These are phyloP conservation scores for Carassius carassius DNA, from an alignment of 2,113 vertebrate species.

Conservation along the genomic window DNA sequence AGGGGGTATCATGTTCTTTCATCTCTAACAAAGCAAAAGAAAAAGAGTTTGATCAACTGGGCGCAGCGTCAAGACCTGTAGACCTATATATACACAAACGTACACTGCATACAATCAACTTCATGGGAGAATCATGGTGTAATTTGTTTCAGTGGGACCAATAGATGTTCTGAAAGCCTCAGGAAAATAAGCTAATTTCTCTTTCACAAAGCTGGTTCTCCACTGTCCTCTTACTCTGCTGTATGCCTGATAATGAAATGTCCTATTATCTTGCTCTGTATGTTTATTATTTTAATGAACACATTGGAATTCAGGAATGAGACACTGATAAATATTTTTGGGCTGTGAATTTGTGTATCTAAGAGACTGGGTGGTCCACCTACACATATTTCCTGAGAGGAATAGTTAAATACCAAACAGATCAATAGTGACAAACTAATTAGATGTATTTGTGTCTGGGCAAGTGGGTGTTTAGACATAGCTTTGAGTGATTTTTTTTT, in stretches of 20 bases:
- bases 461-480: slow-evolving; percentile 43
- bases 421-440: slow-evolving; percentile 58
- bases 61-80: neutral
- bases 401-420: slow-evolving; percentile 52
- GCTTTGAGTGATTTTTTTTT: slow-evolving; percentile 42
- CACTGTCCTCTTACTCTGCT: neutral
- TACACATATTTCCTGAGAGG: slow-evolving; percentile 39
- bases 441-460: slow-evolving; percentile 45
- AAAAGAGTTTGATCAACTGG: neutral
- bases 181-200: neutral
- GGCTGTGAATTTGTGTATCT: neutral
- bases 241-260: slow-evolving; percentile 28
- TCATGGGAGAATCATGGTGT: neutral
- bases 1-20: neutral
- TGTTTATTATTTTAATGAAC: neutral
- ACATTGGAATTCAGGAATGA: slow-evolving; percentile 9
- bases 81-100: neutral
- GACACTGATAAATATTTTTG: slow-evolving; percentile 24
- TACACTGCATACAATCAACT: neutral
- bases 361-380: slow-evolving; percentile 13
- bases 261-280: neutral
- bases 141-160: slow-evolving; percentile 52
- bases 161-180: neutral
- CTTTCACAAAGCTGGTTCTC: neutral
- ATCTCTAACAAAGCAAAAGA: no score